Base-by-base conservation (phyloP, 2,888 invertebrate genomes). In the Alloscopus bannaensis region DNA sequence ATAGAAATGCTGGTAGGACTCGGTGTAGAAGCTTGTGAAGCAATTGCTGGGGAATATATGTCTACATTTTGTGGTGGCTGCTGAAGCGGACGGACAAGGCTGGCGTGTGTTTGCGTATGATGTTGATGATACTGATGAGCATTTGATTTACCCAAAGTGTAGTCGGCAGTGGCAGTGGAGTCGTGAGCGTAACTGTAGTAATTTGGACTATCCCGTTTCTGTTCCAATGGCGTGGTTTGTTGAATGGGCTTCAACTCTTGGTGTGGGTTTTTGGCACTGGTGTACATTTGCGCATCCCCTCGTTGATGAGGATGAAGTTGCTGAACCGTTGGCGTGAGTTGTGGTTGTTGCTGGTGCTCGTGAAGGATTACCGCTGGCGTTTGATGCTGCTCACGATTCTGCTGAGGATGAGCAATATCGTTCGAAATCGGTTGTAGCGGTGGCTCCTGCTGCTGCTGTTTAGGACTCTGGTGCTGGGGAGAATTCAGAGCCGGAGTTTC, bases 1-100 rank as follows among this genome's bases (percentile, higher is more conserved):
- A 68, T 75, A 75, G 73, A 65, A 57, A 75, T 66, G n/a, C 55
- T 66, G 45, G 50, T 68, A 20, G 77, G 77, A 50, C 69, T 70
- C 55, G 77, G 62, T 24, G 69, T 77, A 2, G 62, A 47, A 4
- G 76, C 66, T 62, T 76, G 60, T 18, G 45, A 13, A 3, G 50
- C 52, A 28, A 47, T 18, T 11, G 45, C 64, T 20, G 66, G 52
- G 6, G 77, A 62, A 20, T 69, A 64, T 28, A 70, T 55, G 29
- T 70, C 69, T 3, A 62, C 64, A 16, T 28, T 68, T 50, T 69
- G 62, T 22, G 52, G 69, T n/a, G 57, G 75, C 22, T 59, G 62
- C 13, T 59, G 24, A 42, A 76, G 47, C 6, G 69, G 69, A 3
- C 29, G n/a, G 60, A 18, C 36, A 11, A n/a, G 16, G 42, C 29